phyloP scores from a whole-genome alignment of 2,888 invertebrate species.

The Eledone cirrhosa region DNA sequence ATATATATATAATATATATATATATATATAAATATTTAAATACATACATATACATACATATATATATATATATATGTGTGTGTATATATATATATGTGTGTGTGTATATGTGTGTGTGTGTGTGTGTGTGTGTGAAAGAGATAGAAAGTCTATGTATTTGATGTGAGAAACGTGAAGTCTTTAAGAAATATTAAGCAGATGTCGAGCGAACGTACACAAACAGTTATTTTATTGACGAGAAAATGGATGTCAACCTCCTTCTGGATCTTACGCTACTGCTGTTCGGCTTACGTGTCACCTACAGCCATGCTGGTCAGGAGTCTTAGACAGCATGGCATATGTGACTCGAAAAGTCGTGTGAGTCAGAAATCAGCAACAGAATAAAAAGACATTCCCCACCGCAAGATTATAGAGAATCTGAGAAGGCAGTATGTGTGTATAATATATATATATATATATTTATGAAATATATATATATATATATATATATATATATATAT shows the following conservation, averaged over 20 bases:
- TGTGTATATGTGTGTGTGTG: background rate
- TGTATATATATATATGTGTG: too few relatives aligned
- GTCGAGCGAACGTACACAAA: background rate
- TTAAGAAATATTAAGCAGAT: background rate
- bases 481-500: background rate
- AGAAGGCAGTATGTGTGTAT: background rate
- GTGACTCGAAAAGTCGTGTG: slow-evolving; percentile 20
- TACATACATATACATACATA: too few relatives aligned
- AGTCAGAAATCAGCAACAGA: slow-evolving; percentile 8
- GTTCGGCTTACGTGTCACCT: slow-evolving; percentile 27
- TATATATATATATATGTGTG: too few relatives aligned
- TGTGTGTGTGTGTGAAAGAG: too few relatives aligned
- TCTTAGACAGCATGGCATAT: slow-evolving; percentile 24
- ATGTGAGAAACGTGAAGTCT: background rate
- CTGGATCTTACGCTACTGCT: background rate
- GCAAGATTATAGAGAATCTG: background rate
- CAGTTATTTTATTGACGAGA: too few relatives aligned
- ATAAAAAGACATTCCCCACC: background rate
- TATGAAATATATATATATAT: background rate
- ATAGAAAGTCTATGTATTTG: background rate
- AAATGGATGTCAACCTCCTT: too few relatives aligned
- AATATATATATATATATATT: background rate
- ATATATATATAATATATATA: too few relatives aligned
- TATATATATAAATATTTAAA: too few relatives aligned
- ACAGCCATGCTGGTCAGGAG: slow-evolving; percentile 20